Evolutionary conservation across 2,113 vertebrate genomes (phyloP).

Genomic region (Stigmatopora argus): DNA sequence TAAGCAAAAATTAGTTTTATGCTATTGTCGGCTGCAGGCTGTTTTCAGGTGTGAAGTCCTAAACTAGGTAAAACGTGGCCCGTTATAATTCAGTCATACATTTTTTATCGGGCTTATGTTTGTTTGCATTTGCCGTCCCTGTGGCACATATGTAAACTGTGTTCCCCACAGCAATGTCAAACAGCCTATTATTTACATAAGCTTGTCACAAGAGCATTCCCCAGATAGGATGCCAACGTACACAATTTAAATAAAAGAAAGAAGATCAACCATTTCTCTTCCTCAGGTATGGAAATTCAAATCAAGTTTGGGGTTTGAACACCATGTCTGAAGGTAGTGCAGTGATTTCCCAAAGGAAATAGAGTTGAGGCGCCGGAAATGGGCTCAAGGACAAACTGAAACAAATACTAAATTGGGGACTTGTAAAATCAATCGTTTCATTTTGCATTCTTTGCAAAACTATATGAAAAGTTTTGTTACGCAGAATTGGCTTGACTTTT

Average conservation of each 20-base stretch:
- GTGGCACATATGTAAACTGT: background rate
- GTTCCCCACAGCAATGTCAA: constrained; percentile 21
- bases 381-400: constrained; percentile 7
- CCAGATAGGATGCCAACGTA: background rate
- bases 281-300: background rate
- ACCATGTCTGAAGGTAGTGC: constrained; percentile 23
- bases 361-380: background rate
- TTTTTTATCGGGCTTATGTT: no score
- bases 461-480: background rate
- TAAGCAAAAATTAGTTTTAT: no score
- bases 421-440: background rate
- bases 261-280: background rate
- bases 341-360: constrained; percentile 16
- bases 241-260: background rate
- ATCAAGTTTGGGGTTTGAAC: constrained; percentile 10
- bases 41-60: no score
- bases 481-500: background rate
- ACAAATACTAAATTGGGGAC: constrained; percentile 16
- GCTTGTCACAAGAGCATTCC: constrained; percentile 1
- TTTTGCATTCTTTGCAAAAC: constrained; percentile 29
- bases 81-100: no score
- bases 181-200: constrained; percentile 13
- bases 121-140: constrained; percentile 10
- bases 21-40: no score
- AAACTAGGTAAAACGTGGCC: no score